Evolutionary conservation across 30 jellyfish, hydroid and myxozoan genomes (phyloP), one percentile per base, ranked within the genome.

Genomic region (Hydra vulgaris): DNA sequence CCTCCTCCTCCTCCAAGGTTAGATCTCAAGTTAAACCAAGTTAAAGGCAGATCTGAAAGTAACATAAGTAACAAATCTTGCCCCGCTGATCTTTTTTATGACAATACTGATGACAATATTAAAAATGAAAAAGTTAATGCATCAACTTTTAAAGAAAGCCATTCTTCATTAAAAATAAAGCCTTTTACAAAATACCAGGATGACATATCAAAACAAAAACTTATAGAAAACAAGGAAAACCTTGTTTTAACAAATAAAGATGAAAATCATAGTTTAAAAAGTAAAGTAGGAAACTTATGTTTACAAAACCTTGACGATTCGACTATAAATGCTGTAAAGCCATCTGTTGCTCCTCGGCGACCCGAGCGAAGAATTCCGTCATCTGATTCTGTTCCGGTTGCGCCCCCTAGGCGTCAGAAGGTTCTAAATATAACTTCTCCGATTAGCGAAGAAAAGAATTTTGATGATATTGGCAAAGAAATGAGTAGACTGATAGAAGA

Each of bases 401-500:
- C 81, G 12, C 54, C 81, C 8, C 54, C 81, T 8, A 73, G 81
- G 18, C 81, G 81, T 26, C 22, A 73, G 40, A 73, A 73, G 40
- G 74, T 27, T 26, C 74, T 18, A 1, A 73, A 22, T 12, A 27
- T 68, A 20, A 68, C 75, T 4, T 68, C 75, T 12, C 81, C 81
- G 17, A 3, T 73, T 18, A 78, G 66, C 17, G 84, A 78, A 22
- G n/a, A 61, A 0, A 24, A 74, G 25, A 24, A 27, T 25, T 61
- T 80, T 7, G 87, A 80, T 52, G 87, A 69, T 19, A 80, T 80
- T 70, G 87, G 85, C 1, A 70, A 66, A 8, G 84, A 80, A 15
- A 80, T 80, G 87, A 70, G 66, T 20, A 20, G 70, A 17, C 21
- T 80, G 21, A 66, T 80, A 22, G 87, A 74, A 7, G 87, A 52